phyloP scores from a whole-genome alignment of 1,140 invertebrate genomes.

The Venturia canescens region DNA sequence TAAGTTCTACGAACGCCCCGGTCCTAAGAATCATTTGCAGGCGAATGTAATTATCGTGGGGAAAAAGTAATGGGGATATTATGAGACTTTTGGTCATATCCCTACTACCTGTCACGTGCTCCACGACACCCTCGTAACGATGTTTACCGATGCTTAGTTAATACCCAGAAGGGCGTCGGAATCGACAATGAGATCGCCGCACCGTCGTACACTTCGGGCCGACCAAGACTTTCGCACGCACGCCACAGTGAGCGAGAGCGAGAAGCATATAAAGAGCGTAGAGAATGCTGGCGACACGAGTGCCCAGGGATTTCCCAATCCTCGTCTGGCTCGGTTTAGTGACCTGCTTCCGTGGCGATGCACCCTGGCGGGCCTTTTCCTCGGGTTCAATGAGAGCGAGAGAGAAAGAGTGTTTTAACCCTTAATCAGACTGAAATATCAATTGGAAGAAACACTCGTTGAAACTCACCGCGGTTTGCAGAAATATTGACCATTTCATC shows the following conservation, averaged over 20 bases:
- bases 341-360: background rate
- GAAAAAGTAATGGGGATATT: background rate
- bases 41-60: background rate
- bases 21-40: background rate
- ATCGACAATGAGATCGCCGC: slow-evolving; percentile 33
- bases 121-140: slow-evolving; percentile 48
- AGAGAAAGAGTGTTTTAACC: background rate
- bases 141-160: slow-evolving; percentile 55
- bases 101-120: slow-evolving; percentile 10
- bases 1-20: no score
- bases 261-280: background rate
- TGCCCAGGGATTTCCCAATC: slow-evolving; percentile 44
- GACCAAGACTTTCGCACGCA: background rate
- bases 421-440: no score
- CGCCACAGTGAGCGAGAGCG: slow-evolving; percentile 8
- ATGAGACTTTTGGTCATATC: background rate
- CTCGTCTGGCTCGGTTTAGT: slow-evolving; percentile 30
- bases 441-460: no score
- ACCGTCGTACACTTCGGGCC: background rate
- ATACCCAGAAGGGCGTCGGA: slow-evolving; percentile 51
- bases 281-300: slow-evolving; percentile 1
- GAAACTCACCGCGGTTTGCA: no score
- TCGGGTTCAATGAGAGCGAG: slow-evolving; percentile 14
- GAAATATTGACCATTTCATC: no score
- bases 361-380: background rate